Evolutionary conservation across 2,113 vertebrate species (phyloP).

Genomic region (Machaerirhynchus nigripectus): DNA sequence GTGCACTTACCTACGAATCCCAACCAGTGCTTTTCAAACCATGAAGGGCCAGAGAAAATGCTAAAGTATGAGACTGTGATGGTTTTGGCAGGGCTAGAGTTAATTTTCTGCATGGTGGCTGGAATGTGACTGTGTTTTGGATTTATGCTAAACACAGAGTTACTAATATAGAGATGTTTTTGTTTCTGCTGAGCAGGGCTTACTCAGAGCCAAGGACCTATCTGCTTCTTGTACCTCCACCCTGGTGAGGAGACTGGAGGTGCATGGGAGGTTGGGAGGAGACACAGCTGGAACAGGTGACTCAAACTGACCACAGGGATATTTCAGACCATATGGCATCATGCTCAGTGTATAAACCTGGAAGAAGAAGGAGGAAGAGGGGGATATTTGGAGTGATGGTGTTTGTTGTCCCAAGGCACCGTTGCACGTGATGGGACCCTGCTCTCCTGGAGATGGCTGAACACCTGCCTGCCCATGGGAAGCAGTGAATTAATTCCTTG

Average conservation of each 20-base stretch:
- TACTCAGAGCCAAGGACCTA: background rate
- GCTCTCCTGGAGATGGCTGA: background rate
- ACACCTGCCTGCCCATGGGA: background rate
- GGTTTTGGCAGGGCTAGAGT: background rate
- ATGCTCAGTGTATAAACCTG: background rate
- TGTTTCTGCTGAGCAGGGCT: background rate
- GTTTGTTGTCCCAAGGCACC: background rate
- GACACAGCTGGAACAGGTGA: background rate
- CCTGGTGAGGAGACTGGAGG: background rate
- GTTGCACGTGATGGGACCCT: accelerated
- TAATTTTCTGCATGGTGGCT: background rate
- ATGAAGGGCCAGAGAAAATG: background rate
- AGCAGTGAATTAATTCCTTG: background rate
- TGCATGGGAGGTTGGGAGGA: background rate
- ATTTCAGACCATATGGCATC: background rate
- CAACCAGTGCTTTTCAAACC: background rate
- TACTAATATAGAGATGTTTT: background rate
- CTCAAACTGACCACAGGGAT: background rate
- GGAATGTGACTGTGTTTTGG: background rate
- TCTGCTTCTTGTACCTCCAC: accelerated
- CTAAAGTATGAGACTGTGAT: background rate
- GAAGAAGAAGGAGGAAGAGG: no score
- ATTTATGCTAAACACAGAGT: background rate
- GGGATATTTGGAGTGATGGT: background rate
- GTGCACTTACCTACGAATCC: background rate